Conservation (phyloP, 2,113 vertebrate species). For the Chamaetylas fuelleborni region DNA sequence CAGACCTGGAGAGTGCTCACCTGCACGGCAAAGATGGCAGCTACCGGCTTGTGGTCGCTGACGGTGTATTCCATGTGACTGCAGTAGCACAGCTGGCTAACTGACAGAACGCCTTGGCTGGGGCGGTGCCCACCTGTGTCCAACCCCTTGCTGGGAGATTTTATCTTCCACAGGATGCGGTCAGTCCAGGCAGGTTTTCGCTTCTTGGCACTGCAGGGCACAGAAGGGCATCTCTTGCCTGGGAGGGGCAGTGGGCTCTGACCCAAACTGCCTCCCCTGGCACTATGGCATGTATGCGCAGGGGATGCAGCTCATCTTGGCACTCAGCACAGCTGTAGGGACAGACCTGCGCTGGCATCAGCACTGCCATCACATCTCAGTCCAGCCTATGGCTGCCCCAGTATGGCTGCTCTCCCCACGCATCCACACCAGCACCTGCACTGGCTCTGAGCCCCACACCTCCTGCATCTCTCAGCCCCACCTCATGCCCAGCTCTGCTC, state of each 20-base stretch:
- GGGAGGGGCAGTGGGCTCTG: background rate
- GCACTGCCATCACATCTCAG: background rate
- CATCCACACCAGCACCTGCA: too few species aligned
- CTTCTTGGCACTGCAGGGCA: slow-evolving; percentile 85
- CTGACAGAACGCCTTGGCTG: slow-evolving; percentile 76
- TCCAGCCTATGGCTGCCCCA: fast-evolving
- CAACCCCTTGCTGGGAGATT: slow-evolving; percentile 74
- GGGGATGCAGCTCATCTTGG: fast-evolving
- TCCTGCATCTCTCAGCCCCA: background rate
- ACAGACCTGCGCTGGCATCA: background rate
- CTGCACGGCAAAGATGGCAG: slow-evolving; percentile 87
- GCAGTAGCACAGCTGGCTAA: slow-evolving; percentile 86
- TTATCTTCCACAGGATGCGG: slow-evolving; percentile 94
- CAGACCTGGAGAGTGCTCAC: slow-evolving; percentile 67
- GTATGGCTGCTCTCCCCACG: background rate
- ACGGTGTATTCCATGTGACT: slow-evolving; percentile 94
- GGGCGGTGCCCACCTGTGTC: slow-evolving; percentile 76
- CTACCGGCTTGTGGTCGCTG: slow-evolving; percentile 97
- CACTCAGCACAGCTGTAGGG: background rate
- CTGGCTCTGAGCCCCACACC: background rate
- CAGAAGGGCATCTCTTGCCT: background rate
- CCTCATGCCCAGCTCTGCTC: background rate
- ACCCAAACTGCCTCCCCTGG: background rate
- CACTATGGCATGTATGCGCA: fast-evolving
- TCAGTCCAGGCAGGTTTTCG: slow-evolving; percentile 98